phyloP scores from a whole-genome alignment of 2,797 vertebrate species.

The Acrossocheilus fasciatus region DNA sequence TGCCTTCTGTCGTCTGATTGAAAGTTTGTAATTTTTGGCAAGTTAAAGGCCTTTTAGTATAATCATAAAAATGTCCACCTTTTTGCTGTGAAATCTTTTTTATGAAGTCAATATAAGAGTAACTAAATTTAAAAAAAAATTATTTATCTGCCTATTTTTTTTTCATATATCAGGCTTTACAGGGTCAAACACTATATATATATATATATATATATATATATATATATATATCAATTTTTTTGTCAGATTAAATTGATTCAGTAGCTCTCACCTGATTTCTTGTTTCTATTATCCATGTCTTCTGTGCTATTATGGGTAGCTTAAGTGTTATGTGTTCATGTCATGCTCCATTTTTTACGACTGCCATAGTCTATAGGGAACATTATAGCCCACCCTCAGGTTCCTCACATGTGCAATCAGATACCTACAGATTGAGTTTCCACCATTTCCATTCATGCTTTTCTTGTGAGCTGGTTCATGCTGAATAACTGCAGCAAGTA shows the following conservation, averaged over 20 bases:
- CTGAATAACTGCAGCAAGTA: constrained; percentile 6
- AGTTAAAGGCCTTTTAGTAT: too few species aligned
- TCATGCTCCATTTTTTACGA: not conserved
- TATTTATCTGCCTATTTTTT: too few species aligned
- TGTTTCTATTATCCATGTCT: not conserved
- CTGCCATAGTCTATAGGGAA: constrained; percentile 30
- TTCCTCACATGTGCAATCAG: constrained; percentile 26
- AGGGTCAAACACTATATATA: too few species aligned
- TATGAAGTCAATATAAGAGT: not conserved
- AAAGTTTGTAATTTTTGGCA: not conserved
- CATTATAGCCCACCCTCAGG: constrained; percentile 36
- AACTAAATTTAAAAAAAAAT: too few species aligned
- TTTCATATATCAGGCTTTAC: too few species aligned
- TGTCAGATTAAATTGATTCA: not conserved
- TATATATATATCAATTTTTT: not conserved
- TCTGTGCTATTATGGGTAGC: not conserved
- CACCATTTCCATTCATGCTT: constrained; percentile 42
- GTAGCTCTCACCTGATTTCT: not conserved
- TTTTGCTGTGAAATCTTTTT: not conserved
- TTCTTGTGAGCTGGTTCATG: constrained; percentile 15
- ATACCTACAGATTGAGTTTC: constrained; percentile 55
- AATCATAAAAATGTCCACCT: too few species aligned
- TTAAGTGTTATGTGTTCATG: not conserved
- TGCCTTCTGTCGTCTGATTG: not conserved
- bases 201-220: too few species aligned